phyloP scores from a whole-genome alignment of 2,113 vertebrate genomes.

The Eclectus roratus region DNA sequence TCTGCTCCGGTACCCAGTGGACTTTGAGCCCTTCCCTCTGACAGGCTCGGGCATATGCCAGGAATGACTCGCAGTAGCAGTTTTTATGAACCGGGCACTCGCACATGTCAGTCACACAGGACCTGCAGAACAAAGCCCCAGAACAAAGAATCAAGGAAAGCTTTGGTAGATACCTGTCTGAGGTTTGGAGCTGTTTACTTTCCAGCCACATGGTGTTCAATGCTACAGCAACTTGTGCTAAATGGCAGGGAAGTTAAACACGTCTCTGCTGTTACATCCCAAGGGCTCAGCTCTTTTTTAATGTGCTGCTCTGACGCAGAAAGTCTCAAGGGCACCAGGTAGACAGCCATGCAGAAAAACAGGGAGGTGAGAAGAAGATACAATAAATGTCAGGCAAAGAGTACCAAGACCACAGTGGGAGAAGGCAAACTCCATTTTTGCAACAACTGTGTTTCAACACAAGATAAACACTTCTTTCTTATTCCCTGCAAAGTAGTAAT shows the following conservation, averaged over 20 bases:
- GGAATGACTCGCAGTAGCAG: slow-evolving; percentile 96
- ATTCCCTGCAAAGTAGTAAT: neutral
- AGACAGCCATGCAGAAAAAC: neutral
- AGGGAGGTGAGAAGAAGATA: neutral
- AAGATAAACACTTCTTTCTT: neutral
- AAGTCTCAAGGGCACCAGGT: neutral
- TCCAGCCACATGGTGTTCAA: neutral
- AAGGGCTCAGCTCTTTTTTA: neutral
- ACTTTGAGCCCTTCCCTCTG: slow-evolving; percentile 87
- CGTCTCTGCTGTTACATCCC: neutral
- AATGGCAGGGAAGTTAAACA: neutral
- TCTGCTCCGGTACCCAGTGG: slow-evolving; percentile 85
- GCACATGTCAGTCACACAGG: slow-evolving; percentile 98
- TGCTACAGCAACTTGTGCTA: neutral
- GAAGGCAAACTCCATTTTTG: neutral
- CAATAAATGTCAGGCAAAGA: neutral
- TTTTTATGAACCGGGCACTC: slow-evolving; percentile 96
- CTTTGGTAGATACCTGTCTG: fast-evolving
- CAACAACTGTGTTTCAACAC: neutral
- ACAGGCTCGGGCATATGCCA: slow-evolving; percentile 92
- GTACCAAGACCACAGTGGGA: neutral
- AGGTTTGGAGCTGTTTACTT: neutral
- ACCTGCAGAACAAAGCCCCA: slow-evolving; percentile 74
- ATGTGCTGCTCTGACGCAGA: neutral
- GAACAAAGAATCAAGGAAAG: neutral